Evolutionary conservation across 2,797 vertebrate species (phyloP).

Genomic region (Bradypus variegatus): DNA sequence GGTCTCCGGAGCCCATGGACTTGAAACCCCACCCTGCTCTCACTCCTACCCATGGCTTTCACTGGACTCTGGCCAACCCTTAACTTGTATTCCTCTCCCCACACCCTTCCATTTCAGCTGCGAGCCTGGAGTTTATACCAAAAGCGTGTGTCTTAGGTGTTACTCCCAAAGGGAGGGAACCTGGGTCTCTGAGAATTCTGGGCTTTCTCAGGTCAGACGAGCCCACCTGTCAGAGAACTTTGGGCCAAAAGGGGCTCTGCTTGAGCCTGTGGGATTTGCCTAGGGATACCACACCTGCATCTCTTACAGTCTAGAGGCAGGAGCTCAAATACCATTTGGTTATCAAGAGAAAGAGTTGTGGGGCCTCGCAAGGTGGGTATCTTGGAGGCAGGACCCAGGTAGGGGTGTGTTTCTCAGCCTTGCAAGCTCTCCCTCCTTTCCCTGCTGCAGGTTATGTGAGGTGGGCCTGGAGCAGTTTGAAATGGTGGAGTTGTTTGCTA

Average conservation of each 20-base stretch:
- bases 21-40: too few species aligned
- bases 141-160: fast-evolving
- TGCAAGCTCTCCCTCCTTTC: not conserved
- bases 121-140: not conserved
- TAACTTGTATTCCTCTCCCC: not conserved
- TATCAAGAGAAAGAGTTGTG: not conserved
- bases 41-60: too few species aligned
- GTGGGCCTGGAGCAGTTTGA: slow-evolving; percentile 76
- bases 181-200: not conserved
- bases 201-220: not conserved
- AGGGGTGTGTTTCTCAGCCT: fast-evolving
- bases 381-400: not conserved
- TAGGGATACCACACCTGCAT: not conserved
- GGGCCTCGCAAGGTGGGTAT: not conserved
- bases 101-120: not conserved
- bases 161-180: too few species aligned
- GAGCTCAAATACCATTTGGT: not conserved
- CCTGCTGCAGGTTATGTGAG: slow-evolving; percentile 71
- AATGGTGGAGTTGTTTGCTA: slow-evolving; percentile 76
- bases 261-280: too few species aligned
- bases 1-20: not conserved
- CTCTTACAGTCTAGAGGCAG: not conserved
- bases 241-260: not conserved
- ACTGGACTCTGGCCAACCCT: not conserved
- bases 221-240: not conserved